These are phyloP conservation scores for Pogonus chalceus DNA, from an alignment of 1,140 invertebrate species.

Conservation along the genomic window DNA sequence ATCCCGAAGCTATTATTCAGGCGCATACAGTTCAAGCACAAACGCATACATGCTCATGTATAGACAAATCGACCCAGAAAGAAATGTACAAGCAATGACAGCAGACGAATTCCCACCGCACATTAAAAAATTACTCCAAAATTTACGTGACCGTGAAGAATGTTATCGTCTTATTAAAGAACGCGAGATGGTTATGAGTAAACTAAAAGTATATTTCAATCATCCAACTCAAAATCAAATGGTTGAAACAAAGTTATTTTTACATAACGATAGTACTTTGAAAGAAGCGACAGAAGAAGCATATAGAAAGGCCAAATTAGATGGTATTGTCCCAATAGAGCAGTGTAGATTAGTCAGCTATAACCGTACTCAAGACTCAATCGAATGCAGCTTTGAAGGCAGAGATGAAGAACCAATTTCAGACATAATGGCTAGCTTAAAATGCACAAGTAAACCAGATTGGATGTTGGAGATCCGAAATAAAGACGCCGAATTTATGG, in stretches of 20 bases:
- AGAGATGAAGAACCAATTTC: conserved; percentile 44
- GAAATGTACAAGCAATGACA: conserved; percentile 58
- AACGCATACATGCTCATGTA: conserved; percentile 95
- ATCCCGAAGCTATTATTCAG: conserved; percentile 59
- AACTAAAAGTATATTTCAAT: conserved; percentile 49
- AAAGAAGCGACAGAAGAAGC: conserved; percentile 46
- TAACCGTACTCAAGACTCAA: conserved; percentile 51
- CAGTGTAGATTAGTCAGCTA: conserved; percentile 67
- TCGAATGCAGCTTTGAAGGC: conserved; percentile 61
- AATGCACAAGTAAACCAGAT: conserved; percentile 42
- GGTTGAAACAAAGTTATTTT: conserved; percentile 43
- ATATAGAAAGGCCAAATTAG: conserved; percentile 49
- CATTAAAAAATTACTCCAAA: conserved; percentile 55
- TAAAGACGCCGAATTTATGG: conserved; percentile 42
- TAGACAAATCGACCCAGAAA: conserved; percentile 62
- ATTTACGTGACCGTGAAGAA: conserved; percentile 59
- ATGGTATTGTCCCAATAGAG: conserved; percentile 45
- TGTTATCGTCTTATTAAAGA: conserved; percentile 47
- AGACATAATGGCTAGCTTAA: conserved; percentile 35
- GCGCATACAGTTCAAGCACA: conserved; percentile 69
- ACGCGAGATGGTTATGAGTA: conserved; percentile 50
- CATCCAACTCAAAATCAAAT: conserved; percentile 46
- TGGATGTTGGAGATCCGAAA: conserved; percentile 58
- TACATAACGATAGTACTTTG: conserved; percentile 47
- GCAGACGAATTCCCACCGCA: conserved; percentile 64